Evolutionary conservation across 2,113 vertebrate species (phyloP), one percentile per base, ranked within the genome.

Genomic region (Corythaeola cristata): DNA sequence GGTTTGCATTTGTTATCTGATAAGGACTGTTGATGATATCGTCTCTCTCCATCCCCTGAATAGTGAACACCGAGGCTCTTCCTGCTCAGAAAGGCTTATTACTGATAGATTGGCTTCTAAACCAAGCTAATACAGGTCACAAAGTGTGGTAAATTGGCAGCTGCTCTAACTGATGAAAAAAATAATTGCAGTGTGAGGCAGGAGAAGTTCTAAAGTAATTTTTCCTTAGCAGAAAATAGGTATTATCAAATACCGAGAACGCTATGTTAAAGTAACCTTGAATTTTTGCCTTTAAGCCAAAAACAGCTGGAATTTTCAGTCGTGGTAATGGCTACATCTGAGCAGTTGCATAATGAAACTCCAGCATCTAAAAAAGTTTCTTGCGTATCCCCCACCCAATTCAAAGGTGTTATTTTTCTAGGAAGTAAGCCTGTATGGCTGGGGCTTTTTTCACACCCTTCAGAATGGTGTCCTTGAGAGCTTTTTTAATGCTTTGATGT

Each of bases 101-200:
- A 55, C 60, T 88, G 35, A 85, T 86, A 95, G 86, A 94, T 56
- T 98, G 86, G 84, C 50, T 97, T 86, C 50, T 94, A 97, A 96
- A 94, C 45, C 66, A 78, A 91, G 60, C 72, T 96, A 94, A 95
- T 91, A 22, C 55, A 90, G 62, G 79, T 97, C 88, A 97, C 50
- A 90, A 96, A 96, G 64, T 90, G 26, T 66, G 72, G 52, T 92
- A 94, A 96, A 97, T 97, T 97, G 81, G 77, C 72, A 93, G 45
- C 44, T 81, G 83, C 78, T 96, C 91, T 87, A 94, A 88, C 80
- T 94, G 82, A 96, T 97, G 82, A 94, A 96, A 95, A 97, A 95
- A 71, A 93, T 97, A 97, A 97, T 96, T 97, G 72, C 72, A 50
- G 9, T 74, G 9, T 92, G 82, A 96, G 22, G 88, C 49, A 59